A percentile compares a stretch with the other conserved stretches of the same genome.
phyloP scores from a whole-genome alignment of 2,113 vertebrate species.

The Xerus inauris region DNA sequence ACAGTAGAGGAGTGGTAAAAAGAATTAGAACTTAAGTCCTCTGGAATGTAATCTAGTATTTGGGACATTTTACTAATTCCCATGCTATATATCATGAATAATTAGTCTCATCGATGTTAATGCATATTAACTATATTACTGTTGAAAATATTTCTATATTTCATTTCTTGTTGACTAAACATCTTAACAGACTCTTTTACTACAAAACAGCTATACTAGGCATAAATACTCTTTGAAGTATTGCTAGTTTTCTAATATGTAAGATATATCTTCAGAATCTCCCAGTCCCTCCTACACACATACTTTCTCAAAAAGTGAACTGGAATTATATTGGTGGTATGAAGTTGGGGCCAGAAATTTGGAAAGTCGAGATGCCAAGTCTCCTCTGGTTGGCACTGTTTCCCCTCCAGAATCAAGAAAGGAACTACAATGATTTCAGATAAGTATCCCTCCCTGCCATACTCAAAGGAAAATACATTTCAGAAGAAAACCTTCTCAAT shows the following conservation, averaged over 20 bases:
- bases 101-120: background rate
- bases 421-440: background rate
- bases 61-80: background rate
- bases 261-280: background rate
- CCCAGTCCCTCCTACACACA: background rate
- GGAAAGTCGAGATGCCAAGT: background rate
- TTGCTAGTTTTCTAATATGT: background rate
- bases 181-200: background rate
- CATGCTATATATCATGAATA: background rate
- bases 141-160: background rate
- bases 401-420: background rate
- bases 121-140: background rate
- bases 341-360: background rate
- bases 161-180: background rate
- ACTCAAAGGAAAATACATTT: background rate
- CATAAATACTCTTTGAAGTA: background rate
- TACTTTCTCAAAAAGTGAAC: background rate
- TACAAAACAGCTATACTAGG: background rate
- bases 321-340: background rate
- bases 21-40: background rate
- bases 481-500: background rate
- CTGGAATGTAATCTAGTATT: constrained; percentile 4
- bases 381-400: fast-evolving
- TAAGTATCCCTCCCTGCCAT: background rate
- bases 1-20: background rate